Percentiles rank a stretch among this genome's conserved stretches.
phyloP scores from a whole-genome alignment of 2,888 invertebrate species.

The Chymomyza amoena region DNA sequence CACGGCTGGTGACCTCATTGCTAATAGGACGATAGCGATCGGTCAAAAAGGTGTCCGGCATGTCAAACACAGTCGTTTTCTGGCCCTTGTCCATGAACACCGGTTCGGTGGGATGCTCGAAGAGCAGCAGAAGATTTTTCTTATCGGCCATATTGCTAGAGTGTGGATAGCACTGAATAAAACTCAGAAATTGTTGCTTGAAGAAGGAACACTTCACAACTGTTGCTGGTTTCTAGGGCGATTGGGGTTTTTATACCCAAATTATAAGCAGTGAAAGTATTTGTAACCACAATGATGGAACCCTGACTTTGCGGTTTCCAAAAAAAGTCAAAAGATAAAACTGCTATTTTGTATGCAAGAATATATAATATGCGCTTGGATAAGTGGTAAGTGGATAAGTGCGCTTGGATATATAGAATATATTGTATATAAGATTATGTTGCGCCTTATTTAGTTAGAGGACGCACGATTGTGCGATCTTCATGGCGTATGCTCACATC shows the following conservation, averaged over 20 bases:
- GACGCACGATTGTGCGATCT: conserved; percentile 79
- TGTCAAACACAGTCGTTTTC: conserved; percentile 81
- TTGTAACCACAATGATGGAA: conserved; percentile 43
- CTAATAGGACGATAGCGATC: conserved; percentile 80
- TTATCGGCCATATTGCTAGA: conserved; percentile 76
- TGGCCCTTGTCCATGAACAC: conserved; percentile 88
- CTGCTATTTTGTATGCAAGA: background rate
- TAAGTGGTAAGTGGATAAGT: background rate
- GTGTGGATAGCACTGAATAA: background rate
- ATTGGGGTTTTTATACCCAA: conserved; percentile 48
- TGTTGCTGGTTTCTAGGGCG: conserved; percentile 29
- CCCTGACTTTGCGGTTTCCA: background rate
- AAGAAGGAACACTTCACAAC: conserved; percentile 41
- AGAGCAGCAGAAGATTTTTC: conserved; percentile 83
- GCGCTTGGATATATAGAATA: too few species aligned
- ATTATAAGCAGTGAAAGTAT: background rate
- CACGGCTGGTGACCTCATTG: conserved; percentile 81
- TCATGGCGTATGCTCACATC: conserved; percentile 82
- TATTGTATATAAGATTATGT: background rate
- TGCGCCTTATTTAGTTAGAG: background rate
- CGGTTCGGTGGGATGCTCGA: conserved; percentile 88
- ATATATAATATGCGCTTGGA: background rate
- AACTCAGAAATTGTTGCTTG: conserved; percentile 19
- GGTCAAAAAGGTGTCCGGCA: conserved; percentile 83
- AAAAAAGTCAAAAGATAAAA: background rate